A percentile compares a stretch with the other conserved stretches of the same genome.
Evolutionary conservation across 2,797 vertebrate species (phyloP).

Genomic region (Chelon labrosus): DNA sequence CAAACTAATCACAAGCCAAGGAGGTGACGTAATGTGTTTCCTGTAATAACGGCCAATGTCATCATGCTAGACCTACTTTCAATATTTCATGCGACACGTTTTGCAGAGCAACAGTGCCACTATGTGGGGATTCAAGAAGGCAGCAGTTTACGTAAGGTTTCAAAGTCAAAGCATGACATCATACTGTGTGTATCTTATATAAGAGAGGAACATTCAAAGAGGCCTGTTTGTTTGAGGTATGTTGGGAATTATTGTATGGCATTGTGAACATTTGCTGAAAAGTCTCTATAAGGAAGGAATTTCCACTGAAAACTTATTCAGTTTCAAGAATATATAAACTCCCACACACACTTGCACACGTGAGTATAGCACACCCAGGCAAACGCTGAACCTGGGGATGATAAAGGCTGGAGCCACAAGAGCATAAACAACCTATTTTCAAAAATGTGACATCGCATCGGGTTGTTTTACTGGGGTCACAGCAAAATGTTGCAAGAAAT

Average conservation of each 20-base stretch:
- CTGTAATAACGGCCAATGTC: conserved; percentile 65
- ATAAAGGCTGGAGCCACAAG: background rate
- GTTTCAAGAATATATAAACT: no score
- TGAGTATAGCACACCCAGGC: no score
- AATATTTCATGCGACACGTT: background rate
- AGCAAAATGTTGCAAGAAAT: no score
- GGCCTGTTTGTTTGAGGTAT: background rate
- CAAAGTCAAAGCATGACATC: conserved; percentile 70
- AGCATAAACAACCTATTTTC: no score
- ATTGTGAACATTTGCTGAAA: background rate
- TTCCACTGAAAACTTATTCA: no score
- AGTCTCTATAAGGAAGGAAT: no score
- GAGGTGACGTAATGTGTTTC: conserved; percentile 78
- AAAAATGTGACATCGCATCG: no score
- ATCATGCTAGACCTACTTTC: conserved; percentile 65
- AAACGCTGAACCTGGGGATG: background rate
- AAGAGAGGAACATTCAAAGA: background rate
- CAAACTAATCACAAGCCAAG: conserved; percentile 36
- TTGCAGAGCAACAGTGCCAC: conserved; percentile 80
- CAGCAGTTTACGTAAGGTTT: conserved; percentile 71
- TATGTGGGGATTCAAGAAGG: conserved; percentile 57
- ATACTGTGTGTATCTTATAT: conserved; percentile 30
- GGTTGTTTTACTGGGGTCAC: no score
- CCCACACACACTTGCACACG: no score
- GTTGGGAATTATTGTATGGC: background rate